Evolutionary conservation across 2,113 vertebrate species (phyloP).

Genomic region (Leiothrix lutea): DNA sequence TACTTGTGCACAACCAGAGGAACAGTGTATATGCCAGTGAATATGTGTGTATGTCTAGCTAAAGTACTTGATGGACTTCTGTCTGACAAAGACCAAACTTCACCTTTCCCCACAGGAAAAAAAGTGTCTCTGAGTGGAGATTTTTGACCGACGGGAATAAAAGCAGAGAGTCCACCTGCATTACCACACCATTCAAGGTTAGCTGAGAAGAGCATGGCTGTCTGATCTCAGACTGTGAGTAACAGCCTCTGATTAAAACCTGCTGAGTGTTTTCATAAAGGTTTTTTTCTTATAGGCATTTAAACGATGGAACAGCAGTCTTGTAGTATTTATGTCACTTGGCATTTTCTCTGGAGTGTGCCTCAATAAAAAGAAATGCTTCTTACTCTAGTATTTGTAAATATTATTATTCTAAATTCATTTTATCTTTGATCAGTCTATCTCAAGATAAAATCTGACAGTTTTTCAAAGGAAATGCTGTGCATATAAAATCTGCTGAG

Average conservation of each 20-base stretch:
- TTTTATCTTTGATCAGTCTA: conserved; percentile 26
- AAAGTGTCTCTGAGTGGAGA: neutral
- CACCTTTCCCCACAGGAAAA: rapidly evolving
- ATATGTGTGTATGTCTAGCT: neutral
- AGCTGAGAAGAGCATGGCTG: neutral
- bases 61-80: neutral
- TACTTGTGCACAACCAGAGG: neutral
- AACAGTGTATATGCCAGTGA: rapidly evolving
- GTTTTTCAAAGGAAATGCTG: neutral
- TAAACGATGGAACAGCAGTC: neutral
- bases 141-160: neutral
- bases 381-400: conserved; percentile 19
- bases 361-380: neutral
- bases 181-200: rapidly evolving
- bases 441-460: conserved; percentile 29
- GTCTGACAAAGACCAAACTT: neutral
- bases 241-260: neutral
- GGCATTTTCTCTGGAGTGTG: neutral
- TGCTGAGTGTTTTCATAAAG: neutral
- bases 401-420: conserved; percentile 26
- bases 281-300: neutral
- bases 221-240: neutral
- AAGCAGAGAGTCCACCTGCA: neutral
- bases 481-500: neutral
- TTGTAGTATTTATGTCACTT: conserved; percentile 2